phyloP scores from a whole-genome alignment of 2,113 vertebrate genomes.

The Elachura formosa region DNA sequence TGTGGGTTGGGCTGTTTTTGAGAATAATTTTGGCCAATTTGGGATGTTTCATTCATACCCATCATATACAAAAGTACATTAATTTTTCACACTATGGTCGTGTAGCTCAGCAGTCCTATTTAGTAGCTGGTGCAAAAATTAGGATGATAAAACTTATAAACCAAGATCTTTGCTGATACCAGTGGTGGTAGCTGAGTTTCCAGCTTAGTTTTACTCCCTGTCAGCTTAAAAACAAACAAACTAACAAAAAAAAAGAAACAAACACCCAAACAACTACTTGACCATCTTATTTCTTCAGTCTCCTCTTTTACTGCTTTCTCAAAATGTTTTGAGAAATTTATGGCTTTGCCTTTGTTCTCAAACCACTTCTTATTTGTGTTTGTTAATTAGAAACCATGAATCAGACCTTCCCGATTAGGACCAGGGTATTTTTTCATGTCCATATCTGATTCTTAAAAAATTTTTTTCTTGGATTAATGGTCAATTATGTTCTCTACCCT shows the following conservation, averaged over 20 bases:
- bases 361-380: neutral
- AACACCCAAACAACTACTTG: neutral
- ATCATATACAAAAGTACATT: neutral
- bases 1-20: neutral
- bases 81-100: neutral
- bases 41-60: neutral
- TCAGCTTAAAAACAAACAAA: neutral
- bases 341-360: neutral
- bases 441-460: neutral
- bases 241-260: too few species aligned
- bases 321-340: neutral
- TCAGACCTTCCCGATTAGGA: neutral
- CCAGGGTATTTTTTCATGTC: neutral
- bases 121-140: neutral
- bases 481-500: neutral
- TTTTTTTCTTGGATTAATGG: neutral
- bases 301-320: neutral
- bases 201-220: neutral
- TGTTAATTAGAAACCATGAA: neutral
- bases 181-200: neutral
- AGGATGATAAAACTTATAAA: neutral
- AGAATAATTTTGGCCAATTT: neutral
- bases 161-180: neutral
- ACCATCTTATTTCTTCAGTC: neutral
- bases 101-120: neutral